Percentiles rank a stretch among this genome's conserved stretches.
Conservation (phyloP, 2,888 invertebrate genomes). For the Biston stratarius region DNA sequence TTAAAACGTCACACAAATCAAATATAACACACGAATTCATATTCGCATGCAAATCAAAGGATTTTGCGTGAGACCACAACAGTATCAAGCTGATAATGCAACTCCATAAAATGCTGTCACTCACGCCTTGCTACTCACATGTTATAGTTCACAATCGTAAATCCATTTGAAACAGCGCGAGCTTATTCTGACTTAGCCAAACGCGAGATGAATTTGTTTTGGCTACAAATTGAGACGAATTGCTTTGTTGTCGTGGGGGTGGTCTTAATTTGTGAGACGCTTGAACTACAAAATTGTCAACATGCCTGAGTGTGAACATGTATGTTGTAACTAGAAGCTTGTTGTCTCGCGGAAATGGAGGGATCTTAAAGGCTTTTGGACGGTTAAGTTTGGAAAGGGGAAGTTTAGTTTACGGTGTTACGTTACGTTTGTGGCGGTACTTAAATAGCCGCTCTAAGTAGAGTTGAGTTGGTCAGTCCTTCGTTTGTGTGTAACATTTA, state of each 20-base stretch:
- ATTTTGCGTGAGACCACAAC: slow-evolving; percentile 37
- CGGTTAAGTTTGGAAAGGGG: slow-evolving; percentile 11
- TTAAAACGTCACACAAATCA: slow-evolving; percentile 18
- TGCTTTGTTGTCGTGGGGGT: slow-evolving; percentile 40
- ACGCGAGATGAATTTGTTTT: slow-evolving; percentile 36
- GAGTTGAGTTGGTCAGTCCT: neutral
- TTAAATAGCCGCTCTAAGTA: neutral
- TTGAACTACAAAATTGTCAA: slow-evolving; percentile 25
- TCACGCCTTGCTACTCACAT: slow-evolving; percentile 5
- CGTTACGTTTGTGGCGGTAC: neutral
- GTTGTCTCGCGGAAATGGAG: slow-evolving; percentile 15
- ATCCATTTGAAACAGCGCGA: neutral
- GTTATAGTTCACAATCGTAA: slow-evolving; percentile 22
- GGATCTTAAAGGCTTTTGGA: slow-evolving; percentile 11
- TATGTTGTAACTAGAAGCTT: slow-evolving; percentile 8
- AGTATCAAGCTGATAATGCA: slow-evolving; percentile 23
- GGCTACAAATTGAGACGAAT: slow-evolving; percentile 40
- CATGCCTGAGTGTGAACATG: slow-evolving; percentile 18
- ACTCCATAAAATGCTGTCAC: slow-evolving; percentile 5
- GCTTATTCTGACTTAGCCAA: slow-evolving; percentile 21
- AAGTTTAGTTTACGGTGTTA: slow-evolving; percentile 3
- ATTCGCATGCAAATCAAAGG: slow-evolving; percentile 43
- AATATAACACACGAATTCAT: slow-evolving; percentile 21
- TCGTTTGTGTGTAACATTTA: no score
- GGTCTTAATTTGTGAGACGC: slow-evolving; percentile 39